Conservation (phyloP, 2,797 vertebrate species). For the Aplochiton taeniatus region DNA sequence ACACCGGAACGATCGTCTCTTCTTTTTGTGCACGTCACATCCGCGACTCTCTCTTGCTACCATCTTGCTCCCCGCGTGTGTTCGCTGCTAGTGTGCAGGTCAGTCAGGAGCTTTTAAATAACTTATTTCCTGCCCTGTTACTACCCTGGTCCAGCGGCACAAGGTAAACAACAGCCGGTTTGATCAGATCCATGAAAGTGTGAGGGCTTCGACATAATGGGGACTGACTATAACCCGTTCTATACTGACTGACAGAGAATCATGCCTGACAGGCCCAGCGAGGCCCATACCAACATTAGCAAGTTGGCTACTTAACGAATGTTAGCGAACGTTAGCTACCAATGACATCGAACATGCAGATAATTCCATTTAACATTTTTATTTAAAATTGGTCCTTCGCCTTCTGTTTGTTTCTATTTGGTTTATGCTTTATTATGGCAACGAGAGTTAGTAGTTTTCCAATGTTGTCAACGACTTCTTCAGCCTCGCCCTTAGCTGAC, state of each 20-base stretch:
- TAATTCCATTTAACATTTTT: too few relatives aligned
- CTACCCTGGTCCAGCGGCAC: slow-evolving; percentile 45
- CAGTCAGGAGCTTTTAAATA: slow-evolving; percentile 74
- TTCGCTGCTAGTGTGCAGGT: slow-evolving; percentile 78
- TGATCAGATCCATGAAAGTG: not conserved
- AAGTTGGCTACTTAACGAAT: too few relatives aligned
- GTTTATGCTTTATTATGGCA: too few relatives aligned
- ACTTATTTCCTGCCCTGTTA: slow-evolving; percentile 54
- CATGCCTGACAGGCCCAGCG: slow-evolving; percentile 25
- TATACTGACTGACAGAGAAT: slow-evolving; percentile 12
- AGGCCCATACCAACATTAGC: too few relatives aligned
- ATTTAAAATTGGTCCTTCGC: too few relatives aligned
- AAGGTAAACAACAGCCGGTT: slow-evolving; percentile 62
- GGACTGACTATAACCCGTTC: not conserved
- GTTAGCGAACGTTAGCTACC: too few relatives aligned
- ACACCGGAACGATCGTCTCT: too few relatives aligned
- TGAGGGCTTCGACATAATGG: not conserved
- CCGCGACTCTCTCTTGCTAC: slow-evolving; percentile 74
- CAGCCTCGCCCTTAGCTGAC: too few relatives aligned
- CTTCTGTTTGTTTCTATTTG: too few relatives aligned
- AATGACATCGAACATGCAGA: too few relatives aligned
- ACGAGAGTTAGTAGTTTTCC: too few relatives aligned
- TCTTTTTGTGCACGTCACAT: slow-evolving; percentile 68
- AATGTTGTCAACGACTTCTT: too few relatives aligned
- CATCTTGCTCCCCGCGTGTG: slow-evolving; percentile 83